phyloP scores from a whole-genome alignment of 2,113 vertebrate species.

The Steatornis caripensis region DNA sequence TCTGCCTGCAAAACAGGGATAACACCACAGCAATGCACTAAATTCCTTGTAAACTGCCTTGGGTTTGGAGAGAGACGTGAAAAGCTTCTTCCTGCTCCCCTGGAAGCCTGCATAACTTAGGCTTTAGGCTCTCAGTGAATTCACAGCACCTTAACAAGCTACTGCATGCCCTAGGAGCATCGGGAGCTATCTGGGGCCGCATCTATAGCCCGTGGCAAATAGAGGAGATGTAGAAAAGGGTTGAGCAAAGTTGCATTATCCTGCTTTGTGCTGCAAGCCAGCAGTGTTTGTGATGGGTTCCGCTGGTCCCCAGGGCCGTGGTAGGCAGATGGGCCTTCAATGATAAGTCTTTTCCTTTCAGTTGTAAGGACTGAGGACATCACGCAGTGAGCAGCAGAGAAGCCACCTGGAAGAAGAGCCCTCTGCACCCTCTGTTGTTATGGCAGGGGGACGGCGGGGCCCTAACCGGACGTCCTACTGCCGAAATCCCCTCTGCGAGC shows the following conservation, averaged over 20 bases:
- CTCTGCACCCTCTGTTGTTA: conserved; percentile 46
- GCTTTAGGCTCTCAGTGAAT: neutral
- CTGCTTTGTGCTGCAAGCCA: neutral
- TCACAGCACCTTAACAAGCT: neutral
- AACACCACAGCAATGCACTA: neutral
- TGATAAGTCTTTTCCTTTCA: neutral
- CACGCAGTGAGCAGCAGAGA: neutral
- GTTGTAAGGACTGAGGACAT: neutral
- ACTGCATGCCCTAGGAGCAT: neutral
- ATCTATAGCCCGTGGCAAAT: neutral
- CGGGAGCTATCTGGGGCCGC: neutral
- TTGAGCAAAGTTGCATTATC: neutral
- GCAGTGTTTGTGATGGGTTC: accelerated
- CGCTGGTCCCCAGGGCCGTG: accelerated
- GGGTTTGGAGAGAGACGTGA: neutral
- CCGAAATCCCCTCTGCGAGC: conserved; percentile 87
- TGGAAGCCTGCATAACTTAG: neutral
- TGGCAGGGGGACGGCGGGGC: conserved; percentile 94
- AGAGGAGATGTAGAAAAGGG: neutral
- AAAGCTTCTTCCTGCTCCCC: neutral
- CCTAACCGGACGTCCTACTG: conserved; percentile 92
- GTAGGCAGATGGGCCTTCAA: accelerated
- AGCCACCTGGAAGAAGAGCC: neutral
- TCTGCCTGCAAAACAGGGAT: neutral
- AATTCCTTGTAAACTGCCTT: neutral